These are phyloP conservation scores for Tor tambroides DNA, from an alignment of 2,113 vertebrate genomes.

Conservation along the genomic window DNA sequence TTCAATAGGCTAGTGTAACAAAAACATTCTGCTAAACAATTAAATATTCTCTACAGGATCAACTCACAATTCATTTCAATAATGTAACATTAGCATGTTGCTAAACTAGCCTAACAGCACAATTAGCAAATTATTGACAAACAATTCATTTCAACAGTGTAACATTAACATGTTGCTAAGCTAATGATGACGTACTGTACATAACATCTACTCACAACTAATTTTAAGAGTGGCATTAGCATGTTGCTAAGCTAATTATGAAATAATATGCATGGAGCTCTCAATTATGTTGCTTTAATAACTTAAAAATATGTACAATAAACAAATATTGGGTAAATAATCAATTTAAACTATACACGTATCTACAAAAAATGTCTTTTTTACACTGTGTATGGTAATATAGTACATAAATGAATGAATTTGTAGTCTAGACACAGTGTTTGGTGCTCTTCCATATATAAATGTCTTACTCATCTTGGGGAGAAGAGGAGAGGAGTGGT, in stretches of 20 bases:
- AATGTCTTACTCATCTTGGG: constrained; percentile 42
- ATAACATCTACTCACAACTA: background rate
- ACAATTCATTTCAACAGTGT: background rate
- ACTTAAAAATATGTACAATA: background rate
- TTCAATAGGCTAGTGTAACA: no score
- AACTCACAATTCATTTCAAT: no score
- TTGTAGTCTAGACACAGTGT: constrained; percentile 31
- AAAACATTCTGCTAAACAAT: no score
- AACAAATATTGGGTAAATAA: background rate
- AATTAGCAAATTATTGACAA: no score
- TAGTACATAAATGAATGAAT: constrained; percentile 39
- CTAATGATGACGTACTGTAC: background rate
- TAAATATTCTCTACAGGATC: no score
- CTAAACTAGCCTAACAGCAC: no score
- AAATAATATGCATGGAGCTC: background rate
- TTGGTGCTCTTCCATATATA: constrained; percentile 35
- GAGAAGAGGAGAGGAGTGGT: constrained; percentile 25
- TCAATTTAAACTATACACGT: background rate
- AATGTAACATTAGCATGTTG: no score
- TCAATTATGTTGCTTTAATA: background rate
- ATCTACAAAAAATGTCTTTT: background rate
- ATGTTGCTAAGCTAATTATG: background rate
- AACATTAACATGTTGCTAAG: background rate
- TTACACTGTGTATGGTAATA: constrained; percentile 30
- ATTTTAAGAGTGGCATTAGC: background rate